phyloP scores from a whole-genome alignment of 2,888 invertebrate genomes.

The Argyresthia goedartella region DNA sequence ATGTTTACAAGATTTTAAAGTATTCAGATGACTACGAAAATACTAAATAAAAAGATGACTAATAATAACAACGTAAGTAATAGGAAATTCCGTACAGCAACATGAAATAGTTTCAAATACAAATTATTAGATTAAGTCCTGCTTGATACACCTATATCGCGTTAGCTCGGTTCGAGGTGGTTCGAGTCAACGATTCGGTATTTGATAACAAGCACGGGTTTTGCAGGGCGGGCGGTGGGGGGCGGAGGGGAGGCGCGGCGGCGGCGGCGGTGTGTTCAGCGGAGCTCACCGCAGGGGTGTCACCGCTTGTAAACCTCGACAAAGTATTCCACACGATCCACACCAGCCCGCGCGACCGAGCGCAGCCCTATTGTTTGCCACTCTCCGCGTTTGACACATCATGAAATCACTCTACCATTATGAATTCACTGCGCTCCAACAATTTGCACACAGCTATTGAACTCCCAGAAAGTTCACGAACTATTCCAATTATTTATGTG shows the following conservation, averaged over 20 bases:
- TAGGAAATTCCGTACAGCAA: too few relatives aligned
- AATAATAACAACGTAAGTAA: too few relatives aligned
- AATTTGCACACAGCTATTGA: not conserved
- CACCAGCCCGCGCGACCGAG: slow-evolving; percentile 29
- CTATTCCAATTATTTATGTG: too few relatives aligned
- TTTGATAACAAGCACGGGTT: slow-evolving; percentile 3
- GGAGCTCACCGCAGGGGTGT: slow-evolving; percentile 38
- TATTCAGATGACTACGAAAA: too few relatives aligned
- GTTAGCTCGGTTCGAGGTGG: not conserved
- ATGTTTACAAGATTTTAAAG: too few relatives aligned
- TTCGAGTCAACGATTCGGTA: slow-evolving; percentile 8
- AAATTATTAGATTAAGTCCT: too few relatives aligned
- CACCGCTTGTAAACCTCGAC: slow-evolving; percentile 53
- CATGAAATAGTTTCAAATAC: too few relatives aligned
- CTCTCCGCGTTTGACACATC: slow-evolving; percentile 52
- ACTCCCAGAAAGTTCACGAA: too few relatives aligned
- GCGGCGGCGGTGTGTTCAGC: slow-evolving; percentile 20
- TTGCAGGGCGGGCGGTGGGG: slow-evolving; percentile 11
- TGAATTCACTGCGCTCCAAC: slow-evolving; percentile 25
- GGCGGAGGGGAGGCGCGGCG: slow-evolving; percentile 7
- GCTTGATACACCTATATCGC: too few relatives aligned
- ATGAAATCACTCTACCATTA: slow-evolving; percentile 49
- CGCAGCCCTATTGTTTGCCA: slow-evolving; percentile 52
- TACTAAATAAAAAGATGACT: too few relatives aligned
- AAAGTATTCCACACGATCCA: slow-evolving; percentile 51